phyloP scores from a whole-genome alignment of 2,113 vertebrate genomes.

The Ascaphus truei region DNA sequence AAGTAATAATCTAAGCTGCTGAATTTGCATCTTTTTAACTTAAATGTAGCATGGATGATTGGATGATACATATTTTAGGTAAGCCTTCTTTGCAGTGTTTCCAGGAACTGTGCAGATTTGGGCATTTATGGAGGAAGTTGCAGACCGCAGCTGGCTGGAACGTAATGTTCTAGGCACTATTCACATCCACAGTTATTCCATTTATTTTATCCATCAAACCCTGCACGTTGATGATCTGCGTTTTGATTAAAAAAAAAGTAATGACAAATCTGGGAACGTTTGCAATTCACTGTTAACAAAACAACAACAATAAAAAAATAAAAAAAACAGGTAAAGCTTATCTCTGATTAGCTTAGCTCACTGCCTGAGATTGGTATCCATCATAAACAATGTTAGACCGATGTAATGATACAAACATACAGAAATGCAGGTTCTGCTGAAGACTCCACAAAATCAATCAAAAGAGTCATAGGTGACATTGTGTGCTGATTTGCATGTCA shows the following conservation, averaged over 20 bases:
- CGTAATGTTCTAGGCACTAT: slow-evolving; percentile 41
- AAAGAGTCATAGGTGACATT: no score
- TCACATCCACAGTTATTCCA: slow-evolving; percentile 42
- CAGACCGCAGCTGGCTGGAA: slow-evolving; percentile 59
- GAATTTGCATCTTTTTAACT: slow-evolving; percentile 28
- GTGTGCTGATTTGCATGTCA: no score
- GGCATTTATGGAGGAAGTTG: slow-evolving; percentile 57
- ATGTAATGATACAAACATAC: no score
- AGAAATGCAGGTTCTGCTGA: no score
- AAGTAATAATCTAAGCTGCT: slow-evolving; percentile 14
- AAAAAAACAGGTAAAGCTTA: no score
- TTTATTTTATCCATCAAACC: slow-evolving; percentile 46
- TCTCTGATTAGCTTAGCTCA: no score
- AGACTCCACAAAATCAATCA: no score
- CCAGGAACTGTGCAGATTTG: slow-evolving; percentile 32
- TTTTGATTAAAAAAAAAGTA: no score
- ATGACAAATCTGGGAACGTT: no score
- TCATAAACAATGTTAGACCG: no score
- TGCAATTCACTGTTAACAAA: slow-evolving; percentile 44
- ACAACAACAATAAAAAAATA: no score
- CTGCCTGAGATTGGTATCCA: no score
- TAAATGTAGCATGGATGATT: slow-evolving; percentile 33
- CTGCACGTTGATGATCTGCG: slow-evolving; percentile 35
- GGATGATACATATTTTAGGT: slow-evolving; percentile 35
- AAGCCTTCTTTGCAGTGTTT: slow-evolving; percentile 24